Evolutionary conservation across 1,140 invertebrate species (phyloP).

Genomic region (Elymnias hypermnestra): DNA sequence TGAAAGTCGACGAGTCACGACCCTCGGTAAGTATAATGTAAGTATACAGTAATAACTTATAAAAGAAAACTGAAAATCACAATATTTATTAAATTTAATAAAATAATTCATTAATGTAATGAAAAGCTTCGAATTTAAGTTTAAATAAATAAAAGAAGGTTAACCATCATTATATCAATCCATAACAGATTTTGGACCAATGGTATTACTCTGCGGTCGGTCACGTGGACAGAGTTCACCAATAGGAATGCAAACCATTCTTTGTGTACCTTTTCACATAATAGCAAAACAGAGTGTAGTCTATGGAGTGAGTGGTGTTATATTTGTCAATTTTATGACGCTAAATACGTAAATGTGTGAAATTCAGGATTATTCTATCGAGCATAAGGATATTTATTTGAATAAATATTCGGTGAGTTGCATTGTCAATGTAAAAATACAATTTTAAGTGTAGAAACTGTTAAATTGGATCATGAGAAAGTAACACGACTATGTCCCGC

Average conservation of each 20-base stretch:
- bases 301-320: constrained; percentile 74
- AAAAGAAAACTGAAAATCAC: neutral
- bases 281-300: constrained; percentile 72
- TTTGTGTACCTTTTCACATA: constrained; percentile 74
- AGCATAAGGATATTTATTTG: constrained; percentile 75
- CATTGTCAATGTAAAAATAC: constrained; percentile 21
- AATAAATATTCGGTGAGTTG: constrained; percentile 76
- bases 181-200: constrained; percentile 38
- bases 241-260: constrained; percentile 62
- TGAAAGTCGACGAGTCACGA: constrained; percentile 44
- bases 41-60: no score
- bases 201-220: constrained; percentile 27
- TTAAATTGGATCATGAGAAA: constrained; percentile 55
- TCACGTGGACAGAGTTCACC: constrained; percentile 63
- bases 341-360: constrained; percentile 76
- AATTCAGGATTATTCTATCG: constrained; percentile 72
- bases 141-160: constrained; percentile 14
- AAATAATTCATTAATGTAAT: no score
- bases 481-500: constrained; percentile 66
- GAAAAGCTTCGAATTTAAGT: neutral
- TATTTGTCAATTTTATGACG: constrained; percentile 75
- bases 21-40: constrained; percentile 33
- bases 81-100: constrained; percentile 19
- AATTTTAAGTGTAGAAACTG: constrained; percentile 34
- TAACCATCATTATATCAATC: constrained; percentile 38